Base-by-base conservation (phyloP, 1,140 invertebrate species). In the Drosophila oshimai region DNA sequence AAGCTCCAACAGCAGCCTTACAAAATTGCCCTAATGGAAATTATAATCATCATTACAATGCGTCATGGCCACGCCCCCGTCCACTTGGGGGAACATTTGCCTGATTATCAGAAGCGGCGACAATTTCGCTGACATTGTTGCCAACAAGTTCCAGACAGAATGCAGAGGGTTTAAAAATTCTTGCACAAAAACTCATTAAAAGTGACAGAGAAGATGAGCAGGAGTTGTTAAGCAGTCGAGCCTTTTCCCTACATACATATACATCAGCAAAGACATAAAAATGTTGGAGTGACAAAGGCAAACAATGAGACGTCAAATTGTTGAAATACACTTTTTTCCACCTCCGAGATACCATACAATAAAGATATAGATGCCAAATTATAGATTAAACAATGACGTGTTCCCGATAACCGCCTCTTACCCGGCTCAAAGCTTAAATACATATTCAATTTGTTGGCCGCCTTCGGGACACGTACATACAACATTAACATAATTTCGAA, bases 401-500 rank as follows among this genome's bases (percentile, higher is more conserved):
- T 49, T 17, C 58, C 34, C 47, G 24, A 47, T 46, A 49, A 37
- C 33, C 13, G 12, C 31, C 31, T 24, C 34, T 24, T 31, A 13
- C n/a, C 13, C 29, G 20, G 5, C 39, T 34, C 47, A 44, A 39
- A 49, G 53, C 67, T 55, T 72, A 74, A 81, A 81, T 76, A 62
- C 58, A 74, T 69, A 83, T 84, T 84, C 70, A 84, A 84, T 83
- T 78, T 84, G 74, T 60, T 57, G 46, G 28, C 39, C 54, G 49
- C 36, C 58, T 49, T 45, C 42, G 37, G 34, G 70, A 34, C 78
- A 83, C 74, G 79, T 84, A 78, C 62, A 61, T 53, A 33, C 28
- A 70, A 54, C 78, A 73, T 65, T 60, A 79, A 72, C 77, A 81
- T 76, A 81, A 81, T 81, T 81, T 81, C 54, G 51, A 72, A 55